These are phyloP conservation scores for Keiferia lycopersicella DNA, from an alignment of 2,888 invertebrate genomes.

Conservation along the genomic window DNA sequence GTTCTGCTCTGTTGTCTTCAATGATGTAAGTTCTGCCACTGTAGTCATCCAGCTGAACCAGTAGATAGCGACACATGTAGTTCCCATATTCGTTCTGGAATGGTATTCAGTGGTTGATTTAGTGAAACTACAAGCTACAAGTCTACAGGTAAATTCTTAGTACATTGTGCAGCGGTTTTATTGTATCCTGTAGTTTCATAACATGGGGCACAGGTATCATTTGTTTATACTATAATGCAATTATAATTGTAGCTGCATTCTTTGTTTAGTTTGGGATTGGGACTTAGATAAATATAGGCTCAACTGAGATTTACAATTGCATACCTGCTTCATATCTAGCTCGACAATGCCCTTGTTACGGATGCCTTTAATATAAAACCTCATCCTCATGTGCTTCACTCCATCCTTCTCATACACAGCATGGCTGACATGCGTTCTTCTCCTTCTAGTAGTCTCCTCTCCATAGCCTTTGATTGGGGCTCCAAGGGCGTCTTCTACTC, in stretches of 20 bases:
- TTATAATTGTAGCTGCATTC: no score
- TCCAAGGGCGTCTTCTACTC: slow-evolving; percentile 92
- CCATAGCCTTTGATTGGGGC: slow-evolving; percentile 94
- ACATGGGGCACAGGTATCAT: no score
- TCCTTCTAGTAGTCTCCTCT: slow-evolving; percentile 90
- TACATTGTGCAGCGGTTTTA: no score
- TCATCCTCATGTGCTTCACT: slow-evolving; percentile 91
- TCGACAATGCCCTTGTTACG: slow-evolving; percentile 91
- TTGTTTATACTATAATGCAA: no score
- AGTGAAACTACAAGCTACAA: no score
- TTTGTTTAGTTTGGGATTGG: no score
- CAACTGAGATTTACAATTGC: background rate
- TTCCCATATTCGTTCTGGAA: slow-evolving; percentile 88
- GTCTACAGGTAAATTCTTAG: no score
- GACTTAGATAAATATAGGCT: no score
- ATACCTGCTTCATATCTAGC: slow-evolving; percentile 92
- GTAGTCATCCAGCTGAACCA: slow-evolving; percentile 91
- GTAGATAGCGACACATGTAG: slow-evolving; percentile 90
- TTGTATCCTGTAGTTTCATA: no score
- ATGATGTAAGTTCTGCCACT: slow-evolving; percentile 87
- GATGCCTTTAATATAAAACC: slow-evolving; percentile 93
- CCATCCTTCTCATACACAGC: slow-evolving; percentile 88
- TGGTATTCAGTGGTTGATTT: slow-evolving; percentile 5
- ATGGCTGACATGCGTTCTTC: slow-evolving; percentile 92
- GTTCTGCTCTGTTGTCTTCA: slow-evolving; percentile 86